Base-by-base conservation (phyloP, 2,113 vertebrate species). In the Salvator merianae region DNA sequence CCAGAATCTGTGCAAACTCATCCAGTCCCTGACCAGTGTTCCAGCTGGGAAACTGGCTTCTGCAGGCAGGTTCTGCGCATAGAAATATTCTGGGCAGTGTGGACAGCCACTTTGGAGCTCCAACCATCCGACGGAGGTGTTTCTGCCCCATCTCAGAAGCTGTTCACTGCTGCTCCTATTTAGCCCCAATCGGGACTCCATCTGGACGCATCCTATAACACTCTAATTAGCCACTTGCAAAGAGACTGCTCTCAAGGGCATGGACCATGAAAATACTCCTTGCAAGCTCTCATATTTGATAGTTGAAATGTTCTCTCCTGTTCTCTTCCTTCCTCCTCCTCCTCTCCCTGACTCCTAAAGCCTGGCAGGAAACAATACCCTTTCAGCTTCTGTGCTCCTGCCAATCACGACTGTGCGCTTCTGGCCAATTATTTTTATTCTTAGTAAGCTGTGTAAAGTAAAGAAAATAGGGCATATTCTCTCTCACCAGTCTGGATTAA, bases 351-450 rank as follows among this genome's bases (percentile, higher is more conserved):
- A 2, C 81, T 53, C 76, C 62, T 47, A 0, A 63, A 53, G n/a
- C 0, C 0, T 22, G 28, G 68, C 28, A n/a, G 77, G 50, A 0
- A 0, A 76, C 74, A 62, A 78, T 0, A 0, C 74, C 80, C 62
- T 81, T 34, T n/a, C 84, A 85, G 63, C 47, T 81, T 82, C 77
- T 18, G 7, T 84, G 81, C 32, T 22, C 82, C 77, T 91, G 89
- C 55, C 90, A 91, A 55, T 90, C 85, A 84, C 78, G 36, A 63
- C 79, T 28, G 14, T 88, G 73, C 66, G 0, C 6, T 47, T 76
- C 55, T 0, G 34, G 81, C 81, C 92, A 90, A 92, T 94, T 92
- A 91, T 91, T 93, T 91, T 91, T 84, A 86, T 86, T 88, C 88
- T 85, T 81, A 3, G 20, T 0, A 3, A 86, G 66, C 2, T 0